phyloP scores from a whole-genome alignment of 2,888 invertebrate species.

The Chloromyia formosa region DNA sequence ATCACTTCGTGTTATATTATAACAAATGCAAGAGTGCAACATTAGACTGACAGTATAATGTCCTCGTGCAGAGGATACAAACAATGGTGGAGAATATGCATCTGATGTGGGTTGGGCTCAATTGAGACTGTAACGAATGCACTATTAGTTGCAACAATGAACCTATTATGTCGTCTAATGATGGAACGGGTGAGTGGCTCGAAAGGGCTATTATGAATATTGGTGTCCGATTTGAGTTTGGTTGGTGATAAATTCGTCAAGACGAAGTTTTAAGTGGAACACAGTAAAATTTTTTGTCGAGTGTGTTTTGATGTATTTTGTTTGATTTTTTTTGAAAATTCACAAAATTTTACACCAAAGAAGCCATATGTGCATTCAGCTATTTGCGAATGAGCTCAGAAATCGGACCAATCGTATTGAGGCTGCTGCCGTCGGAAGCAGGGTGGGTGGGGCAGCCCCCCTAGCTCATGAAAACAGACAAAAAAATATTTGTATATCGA shows the following conservation, averaged over 20 bases:
- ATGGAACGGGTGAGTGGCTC: background rate
- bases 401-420: too few species aligned
- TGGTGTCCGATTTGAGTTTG: background rate
- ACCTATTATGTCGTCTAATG: background rate
- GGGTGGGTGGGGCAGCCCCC: too few species aligned
- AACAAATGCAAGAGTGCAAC: background rate
- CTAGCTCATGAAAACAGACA: too few species aligned
- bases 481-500: too few species aligned
- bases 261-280: too few species aligned
- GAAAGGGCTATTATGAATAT: background rate
- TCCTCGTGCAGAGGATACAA: background rate
- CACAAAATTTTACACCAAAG: too few species aligned
- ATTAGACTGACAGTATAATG: background rate
- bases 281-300: too few species aligned
- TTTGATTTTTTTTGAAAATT: too few species aligned
- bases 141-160: background rate
- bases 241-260: background rate
- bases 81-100: background rate
- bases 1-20: background rate
- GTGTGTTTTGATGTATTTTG: too few species aligned
- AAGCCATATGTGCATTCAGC: too few species aligned
- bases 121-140: background rate
- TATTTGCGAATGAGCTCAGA: too few species aligned
- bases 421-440: too few species aligned
- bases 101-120: background rate